These are phyloP conservation scores for Monopterus albus DNA, from an alignment of 2,113 vertebrate species.

Conservation along the genomic window DNA sequence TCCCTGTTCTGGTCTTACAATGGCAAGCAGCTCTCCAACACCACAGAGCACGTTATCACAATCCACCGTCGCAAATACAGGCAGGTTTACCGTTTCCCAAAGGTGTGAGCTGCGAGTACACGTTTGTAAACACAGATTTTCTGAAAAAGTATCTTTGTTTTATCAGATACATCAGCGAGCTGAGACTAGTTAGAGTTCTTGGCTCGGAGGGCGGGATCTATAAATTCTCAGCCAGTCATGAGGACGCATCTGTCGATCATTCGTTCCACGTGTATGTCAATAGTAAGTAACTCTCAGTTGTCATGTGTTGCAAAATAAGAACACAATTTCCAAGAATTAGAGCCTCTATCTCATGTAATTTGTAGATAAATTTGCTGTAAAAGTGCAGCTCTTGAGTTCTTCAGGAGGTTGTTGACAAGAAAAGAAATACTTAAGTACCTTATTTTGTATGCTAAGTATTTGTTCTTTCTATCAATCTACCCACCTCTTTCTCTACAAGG, in stretches of 20 bases:
- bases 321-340: too few relatives aligned
- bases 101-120: not conserved
- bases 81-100: slow-evolving; percentile 67
- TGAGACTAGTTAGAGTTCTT: slow-evolving; percentile 92
- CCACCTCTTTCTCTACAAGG: slow-evolving; percentile 78
- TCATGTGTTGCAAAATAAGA: too few relatives aligned
- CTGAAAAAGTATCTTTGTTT: slow-evolving; percentile 11
- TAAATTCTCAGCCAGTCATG: slow-evolving; percentile 88
- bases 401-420: not conserved
- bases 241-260: slow-evolving; percentile 84
- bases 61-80: slow-evolving; percentile 85
- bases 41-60: slow-evolving; percentile 89
- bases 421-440: not conserved
- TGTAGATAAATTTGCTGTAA: too few relatives aligned
- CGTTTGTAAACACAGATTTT: not conserved
- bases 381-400: not conserved
- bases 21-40: slow-evolving; percentile 86
- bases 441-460: not conserved
- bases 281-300: slow-evolving; percentile 82
- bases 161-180: slow-evolving; percentile 87
- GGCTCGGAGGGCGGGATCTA: slow-evolving; percentile 92
- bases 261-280: slow-evolving; percentile 92
- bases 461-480: too few relatives aligned
- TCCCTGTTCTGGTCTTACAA: slow-evolving; percentile 88
- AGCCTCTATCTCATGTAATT: too few relatives aligned